These are phyloP conservation scores for Drosophila rhopaloa DNA, from an alignment of 1,140 invertebrate genomes.

Conservation along the genomic window DNA sequence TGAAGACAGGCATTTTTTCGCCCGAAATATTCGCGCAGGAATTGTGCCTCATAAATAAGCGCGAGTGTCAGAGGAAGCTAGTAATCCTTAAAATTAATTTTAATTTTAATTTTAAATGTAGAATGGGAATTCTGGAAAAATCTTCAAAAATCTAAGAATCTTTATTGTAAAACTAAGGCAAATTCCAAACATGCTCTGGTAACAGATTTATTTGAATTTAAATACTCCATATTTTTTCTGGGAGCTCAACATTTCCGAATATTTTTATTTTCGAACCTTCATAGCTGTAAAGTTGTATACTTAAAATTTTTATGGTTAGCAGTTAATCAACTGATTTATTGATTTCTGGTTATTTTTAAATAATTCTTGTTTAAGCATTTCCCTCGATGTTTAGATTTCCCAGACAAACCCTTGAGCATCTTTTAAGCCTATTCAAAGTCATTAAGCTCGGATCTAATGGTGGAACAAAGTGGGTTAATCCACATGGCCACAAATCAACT, in stretches of 20 bases:
- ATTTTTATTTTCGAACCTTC: no score
- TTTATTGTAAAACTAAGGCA: no score
- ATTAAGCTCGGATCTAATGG: conserved; percentile 26
- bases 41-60: conserved; percentile 10
- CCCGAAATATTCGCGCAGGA: conserved; percentile 9
- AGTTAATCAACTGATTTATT: neutral
- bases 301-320: neutral
- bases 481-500: conserved; percentile 27
- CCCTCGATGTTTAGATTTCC: neutral
- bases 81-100: neutral
- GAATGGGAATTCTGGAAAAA: no score
- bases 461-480: conserved; percentile 25
- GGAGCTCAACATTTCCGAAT: neutral
- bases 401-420: neutral
- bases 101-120: no score
- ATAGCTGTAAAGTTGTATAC: neutral
- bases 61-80: neutral
- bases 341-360: neutral
- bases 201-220: neutral
- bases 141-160: no score
- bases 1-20: conserved; percentile 41
- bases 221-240: neutral
- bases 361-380: neutral
- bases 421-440: conserved; percentile 6
- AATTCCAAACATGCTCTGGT: no score